Base-by-base conservation (phyloP, 2,888 invertebrate species). In the Diploptera punctata region DNA sequence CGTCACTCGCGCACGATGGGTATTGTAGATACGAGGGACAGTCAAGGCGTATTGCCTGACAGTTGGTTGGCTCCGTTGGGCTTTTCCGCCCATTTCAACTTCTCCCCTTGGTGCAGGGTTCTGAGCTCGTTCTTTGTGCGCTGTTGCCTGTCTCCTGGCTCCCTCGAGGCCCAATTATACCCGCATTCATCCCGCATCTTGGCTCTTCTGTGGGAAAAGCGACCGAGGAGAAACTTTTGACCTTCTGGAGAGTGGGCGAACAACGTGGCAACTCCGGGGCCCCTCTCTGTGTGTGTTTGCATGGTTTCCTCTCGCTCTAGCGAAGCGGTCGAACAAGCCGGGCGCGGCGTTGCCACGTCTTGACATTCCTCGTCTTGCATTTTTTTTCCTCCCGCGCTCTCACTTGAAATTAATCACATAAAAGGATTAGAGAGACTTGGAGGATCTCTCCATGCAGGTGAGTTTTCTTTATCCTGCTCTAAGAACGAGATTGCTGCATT, bases 201-300 rank as follows among this genome's bases (percentile, higher is more conserved):
- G 7, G 52, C 52, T 49, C 19, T 61, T 61, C 61, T 62, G 62
- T 62, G 62, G 62, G 62, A 62, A n/a, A 62, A 9, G 43, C 24
- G 62, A 62, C 21, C 60, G 52, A 16, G n/a, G 13, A 43, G 62
- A 62, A 62, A 62, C 62, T 62, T 62, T 62, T 62, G 62, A 62
- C 62, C 62, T 62, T 62, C 62, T 62, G 62, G 62, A 62, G n/a
- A n/a, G 62, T 62, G 62, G 62, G 62, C 62, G 62, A 21, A 43
- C 62, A n/a, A 43, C 43, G 62, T 62, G 62, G 62, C 62, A 62
- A 62, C 62, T 21, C 38, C n/a, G 29, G n/a, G n/a, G n/a, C n/a
- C n/a, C n/a, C n/a, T n/a, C n/a, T n/a, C n/a, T 29, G 0, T 24
- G n/a, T n/a, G 60, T 24, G 54, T 26, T 47, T 47, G 47, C 47